A percentile compares a stretch with the other conserved stretches of the same genome.
Conservation (phyloP, 37 sponge, comb jelly and placozoan genomes). For the Chondrosia reniformis region DNA sequence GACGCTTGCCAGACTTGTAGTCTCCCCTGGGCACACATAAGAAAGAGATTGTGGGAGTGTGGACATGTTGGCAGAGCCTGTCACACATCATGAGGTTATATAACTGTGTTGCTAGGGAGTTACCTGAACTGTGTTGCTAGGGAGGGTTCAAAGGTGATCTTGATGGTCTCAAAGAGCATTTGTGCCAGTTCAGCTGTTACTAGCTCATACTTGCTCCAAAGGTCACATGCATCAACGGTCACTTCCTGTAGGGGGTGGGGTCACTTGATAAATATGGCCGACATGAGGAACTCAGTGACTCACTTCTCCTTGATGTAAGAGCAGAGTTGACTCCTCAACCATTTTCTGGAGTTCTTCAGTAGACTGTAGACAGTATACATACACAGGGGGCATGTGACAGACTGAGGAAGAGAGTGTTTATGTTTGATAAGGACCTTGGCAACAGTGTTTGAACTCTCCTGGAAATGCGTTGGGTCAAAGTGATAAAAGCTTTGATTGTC, state of each 20-base stretch:
- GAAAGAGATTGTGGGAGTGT: not conserved
- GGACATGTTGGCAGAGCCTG: not conserved
- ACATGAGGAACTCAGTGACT: not conserved
- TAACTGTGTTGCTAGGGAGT: not conserved
- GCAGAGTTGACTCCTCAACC: conserved; percentile 15
- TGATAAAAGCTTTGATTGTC: not conserved
- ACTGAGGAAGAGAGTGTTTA: not conserved
- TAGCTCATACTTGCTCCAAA: conserved; percentile 73
- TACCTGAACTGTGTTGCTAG: conserved; percentile 82
- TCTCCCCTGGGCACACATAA: conserved; percentile 71
- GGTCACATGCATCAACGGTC: conserved; percentile 14
- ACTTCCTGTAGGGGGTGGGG: not conserved
- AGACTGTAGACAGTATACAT: not conserved
- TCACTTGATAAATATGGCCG: not conserved
- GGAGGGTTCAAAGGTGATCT: conserved; percentile 85
- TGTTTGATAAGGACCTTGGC: not conserved
- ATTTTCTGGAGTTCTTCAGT: not conserved
- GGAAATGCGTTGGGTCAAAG: not conserved
- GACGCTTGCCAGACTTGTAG: conserved; percentile 87
- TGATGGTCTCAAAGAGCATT: conserved; percentile 79
- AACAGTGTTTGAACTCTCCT: not conserved
- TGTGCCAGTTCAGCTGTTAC: conserved; percentile 55
- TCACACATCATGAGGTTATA: not conserved
- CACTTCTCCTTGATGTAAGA: not conserved
- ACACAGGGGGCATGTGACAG: not conserved